Evolutionary conservation across 2,113 vertebrate species (phyloP), one percentile per base, ranked within the genome.

Genomic region (Entelurus aequoreus): DNA sequence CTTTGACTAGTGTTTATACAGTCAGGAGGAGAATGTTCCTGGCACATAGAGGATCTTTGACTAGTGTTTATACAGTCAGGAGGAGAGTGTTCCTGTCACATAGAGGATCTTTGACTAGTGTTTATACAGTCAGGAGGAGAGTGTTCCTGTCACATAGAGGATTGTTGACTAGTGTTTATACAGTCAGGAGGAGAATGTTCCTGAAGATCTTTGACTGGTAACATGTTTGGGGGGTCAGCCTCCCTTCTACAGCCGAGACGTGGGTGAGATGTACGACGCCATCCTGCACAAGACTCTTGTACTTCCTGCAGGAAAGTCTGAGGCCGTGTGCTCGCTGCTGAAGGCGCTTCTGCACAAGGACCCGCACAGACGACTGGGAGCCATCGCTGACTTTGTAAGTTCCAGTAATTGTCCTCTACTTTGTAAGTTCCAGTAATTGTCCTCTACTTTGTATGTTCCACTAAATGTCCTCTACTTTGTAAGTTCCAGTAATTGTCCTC

Each of bases 301-400:
- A 11, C 90, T 99, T 69, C 94, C 93, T 0, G 90, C 90, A n/a
- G 94, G 90, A 54, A 97, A 92, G 84, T 97, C 95, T 0, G 92
- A 92, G 4, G 94, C 95, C 0, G 89, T 94, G 68, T 91, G 92
- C 16, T 92, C 95, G 75, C 91, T 99, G 64, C 88, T 99, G 47
- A 74, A 88, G 16, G 93, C 93, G 28, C 95, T 99, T 35, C 92
- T 99, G 49, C 95, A 97, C 86, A 99, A 98, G 76, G 95, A 98
- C 78, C 93, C 93, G 82, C 93, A 89, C 71, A 85, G 90, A 73
- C 88, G 97, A 16, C 86, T 98, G 35, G 97, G 97, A 68, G 92
- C 94, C 84, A 95, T 96, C 65, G 90, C 92, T 13, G 97, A 98
- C 81, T 96, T 99, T 90, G 97, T 99, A 90, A 83, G 95, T 93